Conservation (phyloP, 2,888 invertebrate species). For the Lucinisca nassula region DNA sequence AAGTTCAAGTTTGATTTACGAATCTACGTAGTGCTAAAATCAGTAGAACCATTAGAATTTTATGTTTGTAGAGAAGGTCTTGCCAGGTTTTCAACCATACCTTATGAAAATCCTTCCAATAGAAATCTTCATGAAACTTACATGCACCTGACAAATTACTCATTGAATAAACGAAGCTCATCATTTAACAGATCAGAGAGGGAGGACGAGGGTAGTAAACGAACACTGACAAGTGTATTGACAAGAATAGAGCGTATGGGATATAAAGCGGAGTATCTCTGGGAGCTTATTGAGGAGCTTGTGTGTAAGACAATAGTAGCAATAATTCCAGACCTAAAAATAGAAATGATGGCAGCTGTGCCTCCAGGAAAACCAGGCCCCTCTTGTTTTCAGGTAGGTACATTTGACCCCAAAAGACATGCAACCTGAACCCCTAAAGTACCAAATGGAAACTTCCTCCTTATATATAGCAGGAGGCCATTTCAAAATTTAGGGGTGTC, state of each 20-base stretch:
- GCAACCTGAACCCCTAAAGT: no score
- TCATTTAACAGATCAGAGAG: slow-evolving; percentile 87
- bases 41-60: slow-evolving; percentile 88
- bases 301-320: slow-evolving; percentile 89
- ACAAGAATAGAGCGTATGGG: slow-evolving; percentile 84
- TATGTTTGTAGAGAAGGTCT: slow-evolving; percentile 87
- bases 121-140: slow-evolving; percentile 88
- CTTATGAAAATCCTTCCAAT: slow-evolving; percentile 88
- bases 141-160: slow-evolving; percentile 89
- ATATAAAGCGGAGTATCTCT: slow-evolving; percentile 86
- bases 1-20: slow-evolving; percentile 89
- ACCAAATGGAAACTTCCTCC: no score
- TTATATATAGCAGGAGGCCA: no score
- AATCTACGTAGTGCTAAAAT: slow-evolving; percentile 88
- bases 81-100: slow-evolving; percentile 89
- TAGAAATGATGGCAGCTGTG: slow-evolving; percentile 84
- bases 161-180: slow-evolving; percentile 88
- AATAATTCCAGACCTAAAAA: slow-evolving; percentile 88
- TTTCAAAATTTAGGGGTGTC: no score
- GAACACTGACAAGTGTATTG: slow-evolving; percentile 88
- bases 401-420: no score
- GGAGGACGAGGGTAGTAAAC: slow-evolving; percentile 88
- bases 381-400: slow-evolving; percentile 89
- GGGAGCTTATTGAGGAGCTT: slow-evolving; percentile 88
- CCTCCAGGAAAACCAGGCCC: slow-evolving; percentile 87